Evolutionary conservation across 2,797 vertebrate species (phyloP).

Genomic region (Phataginus tetradactyla): DNA sequence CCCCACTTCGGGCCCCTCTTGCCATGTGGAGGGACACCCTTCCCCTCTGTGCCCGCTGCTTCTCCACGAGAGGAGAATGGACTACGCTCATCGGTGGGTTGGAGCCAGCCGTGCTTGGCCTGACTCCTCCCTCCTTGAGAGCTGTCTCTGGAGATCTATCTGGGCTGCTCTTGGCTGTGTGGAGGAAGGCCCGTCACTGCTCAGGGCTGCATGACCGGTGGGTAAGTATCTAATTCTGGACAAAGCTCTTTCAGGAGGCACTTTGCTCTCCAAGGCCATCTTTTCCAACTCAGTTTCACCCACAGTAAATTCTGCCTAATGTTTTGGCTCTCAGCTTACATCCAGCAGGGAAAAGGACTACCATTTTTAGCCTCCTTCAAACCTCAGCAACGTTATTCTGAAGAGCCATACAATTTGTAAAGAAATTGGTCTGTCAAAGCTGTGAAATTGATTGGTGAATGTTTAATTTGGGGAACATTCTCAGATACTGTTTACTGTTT

Average conservation of each 20-base stretch:
- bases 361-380: not conserved
- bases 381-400: not conserved
- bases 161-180: not conserved
- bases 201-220: not conserved
- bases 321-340: not conserved
- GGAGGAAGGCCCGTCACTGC: not conserved
- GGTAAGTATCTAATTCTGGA: not conserved
- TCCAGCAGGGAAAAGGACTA: not conserved
- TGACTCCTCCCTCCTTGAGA: not conserved
- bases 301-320: not conserved
- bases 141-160: not conserved
- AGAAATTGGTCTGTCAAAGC: not conserved
- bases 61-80: not conserved
- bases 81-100: not conserved
- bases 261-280: not conserved
- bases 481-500: not conserved
- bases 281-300: not conserved
- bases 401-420: not conserved
- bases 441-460: not conserved
- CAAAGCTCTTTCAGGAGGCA: not conserved
- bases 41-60: not conserved
- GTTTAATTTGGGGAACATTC: slow-evolving; percentile 3
- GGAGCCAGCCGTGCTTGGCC: not conserved
- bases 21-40: not conserved
- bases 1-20: not conserved